Evolutionary conservation across 2,888 invertebrate genomes (phyloP).

Genomic region (Allolobophora icterica): DNA sequence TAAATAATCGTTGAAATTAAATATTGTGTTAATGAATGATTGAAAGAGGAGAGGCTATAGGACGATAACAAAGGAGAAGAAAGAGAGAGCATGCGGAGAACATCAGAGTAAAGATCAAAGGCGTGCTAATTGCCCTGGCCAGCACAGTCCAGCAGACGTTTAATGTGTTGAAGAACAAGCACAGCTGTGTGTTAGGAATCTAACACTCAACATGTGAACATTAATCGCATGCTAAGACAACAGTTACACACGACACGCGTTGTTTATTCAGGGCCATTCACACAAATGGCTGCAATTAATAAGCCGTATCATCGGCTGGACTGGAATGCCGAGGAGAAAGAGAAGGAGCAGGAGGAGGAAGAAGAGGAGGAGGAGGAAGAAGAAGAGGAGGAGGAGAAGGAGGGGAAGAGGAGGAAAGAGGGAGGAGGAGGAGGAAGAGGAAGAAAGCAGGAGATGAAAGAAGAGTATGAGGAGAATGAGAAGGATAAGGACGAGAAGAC

Average conservation of each 20-base stretch:
- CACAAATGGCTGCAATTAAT: constrained; percentile 5
- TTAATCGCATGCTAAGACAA: constrained; percentile 17
- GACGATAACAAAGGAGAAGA: background rate
- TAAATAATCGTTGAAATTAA: background rate
- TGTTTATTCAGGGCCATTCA: background rate
- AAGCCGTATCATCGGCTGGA: background rate
- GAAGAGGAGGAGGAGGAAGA: no score
- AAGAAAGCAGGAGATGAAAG: no score
- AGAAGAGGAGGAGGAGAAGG: no score
- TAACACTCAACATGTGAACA: background rate
- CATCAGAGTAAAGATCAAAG: background rate
- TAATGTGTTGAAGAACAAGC: background rate
- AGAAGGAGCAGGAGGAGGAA: background rate
- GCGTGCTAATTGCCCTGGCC: background rate
- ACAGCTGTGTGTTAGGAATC: background rate
- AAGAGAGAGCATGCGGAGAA: background rate
- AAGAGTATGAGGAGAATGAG: no score
- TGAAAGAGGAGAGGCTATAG: background rate
- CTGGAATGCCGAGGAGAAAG: background rate
- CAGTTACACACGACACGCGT: background rate
- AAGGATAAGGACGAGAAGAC: no score
- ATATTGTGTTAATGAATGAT: background rate
- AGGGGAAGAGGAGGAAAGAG: no score
- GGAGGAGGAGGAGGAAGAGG: no score
- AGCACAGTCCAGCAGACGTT: background rate